phyloP scores from a whole-genome alignment of 1,140 invertebrate genomes.

The Carcinoscorpius rotundicauda region DNA sequence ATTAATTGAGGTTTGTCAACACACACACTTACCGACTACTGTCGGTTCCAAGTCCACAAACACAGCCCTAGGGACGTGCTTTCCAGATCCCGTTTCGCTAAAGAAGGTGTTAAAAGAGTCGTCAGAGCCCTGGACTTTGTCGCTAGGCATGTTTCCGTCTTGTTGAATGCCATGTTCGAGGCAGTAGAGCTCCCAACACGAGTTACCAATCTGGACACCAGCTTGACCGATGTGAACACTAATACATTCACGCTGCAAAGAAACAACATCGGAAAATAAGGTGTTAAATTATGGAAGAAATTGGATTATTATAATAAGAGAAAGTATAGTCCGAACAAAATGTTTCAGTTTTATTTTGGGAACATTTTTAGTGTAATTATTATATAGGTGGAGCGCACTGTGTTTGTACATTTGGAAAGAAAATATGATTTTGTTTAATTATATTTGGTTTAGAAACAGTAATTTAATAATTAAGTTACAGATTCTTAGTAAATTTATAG shows the following conservation, averaged over 20 bases:
- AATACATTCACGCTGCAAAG: constrained; percentile 52
- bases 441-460: no score
- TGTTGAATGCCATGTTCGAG: constrained; percentile 74
- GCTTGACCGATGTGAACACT: constrained; percentile 79
- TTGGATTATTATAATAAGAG: no score
- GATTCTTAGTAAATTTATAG: no score
- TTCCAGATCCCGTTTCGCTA: constrained; percentile 74
- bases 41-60: constrained; percentile 81
- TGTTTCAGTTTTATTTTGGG: no score
- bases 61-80: constrained; percentile 68
- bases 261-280: not conserved
- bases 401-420: no score
- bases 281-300: no score
- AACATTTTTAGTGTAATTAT: no score
- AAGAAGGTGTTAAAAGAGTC: constrained; percentile 84
- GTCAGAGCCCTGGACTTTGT: constrained; percentile 45
- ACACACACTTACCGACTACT: constrained; percentile 54
- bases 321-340: no score
- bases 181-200: constrained; percentile 71
- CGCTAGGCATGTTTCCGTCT: constrained; percentile 30
- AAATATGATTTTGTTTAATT: no score
- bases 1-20: no score
- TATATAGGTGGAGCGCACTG: no score
- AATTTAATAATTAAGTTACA: no score
- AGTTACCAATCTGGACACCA: constrained; percentile 79